Evolutionary conservation across 64 coral and sea anemone genomes (phyloP).

Genomic region (Astreopora myriophthalma): DNA sequence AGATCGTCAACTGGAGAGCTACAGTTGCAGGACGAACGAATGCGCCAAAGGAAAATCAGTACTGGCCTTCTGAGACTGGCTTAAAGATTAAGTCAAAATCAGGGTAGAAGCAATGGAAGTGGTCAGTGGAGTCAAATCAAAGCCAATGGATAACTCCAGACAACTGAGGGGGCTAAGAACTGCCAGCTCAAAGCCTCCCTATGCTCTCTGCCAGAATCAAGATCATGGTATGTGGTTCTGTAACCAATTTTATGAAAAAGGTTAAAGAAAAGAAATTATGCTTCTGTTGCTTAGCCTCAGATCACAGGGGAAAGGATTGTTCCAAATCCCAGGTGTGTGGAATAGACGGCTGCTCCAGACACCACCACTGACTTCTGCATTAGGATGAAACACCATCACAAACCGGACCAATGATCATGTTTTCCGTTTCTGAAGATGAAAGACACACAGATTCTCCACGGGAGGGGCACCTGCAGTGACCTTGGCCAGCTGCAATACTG

Average conservation of each 20-base stretch:
- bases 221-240: neutral
- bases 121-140: neutral
- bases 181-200: neutral
- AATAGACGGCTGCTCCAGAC: neutral
- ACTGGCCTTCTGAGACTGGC: conserved; percentile 1
- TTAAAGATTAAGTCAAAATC: conserved; percentile 52
- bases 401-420: too few species aligned
- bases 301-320: neutral
- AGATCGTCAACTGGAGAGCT: conserved; percentile 11
- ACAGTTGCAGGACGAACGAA: neutral
- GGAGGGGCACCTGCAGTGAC: neutral
- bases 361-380: conserved; percentile 15
- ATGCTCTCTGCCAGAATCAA: neutral
- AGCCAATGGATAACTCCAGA: neutral
- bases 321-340: neutral
- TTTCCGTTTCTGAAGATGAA: neutral
- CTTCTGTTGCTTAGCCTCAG: neutral
- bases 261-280: neutral
- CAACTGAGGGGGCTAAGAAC: neutral
- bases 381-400: too few species aligned
- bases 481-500: too few species aligned
- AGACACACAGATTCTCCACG: neutral
- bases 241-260: neutral
- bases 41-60: neutral
- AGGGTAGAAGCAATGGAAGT: conserved; percentile 23